Percentiles rank a stretch among this genome's conserved stretches.
Conservation (phyloP, 2,888 invertebrate species). For the Leucania comma region DNA sequence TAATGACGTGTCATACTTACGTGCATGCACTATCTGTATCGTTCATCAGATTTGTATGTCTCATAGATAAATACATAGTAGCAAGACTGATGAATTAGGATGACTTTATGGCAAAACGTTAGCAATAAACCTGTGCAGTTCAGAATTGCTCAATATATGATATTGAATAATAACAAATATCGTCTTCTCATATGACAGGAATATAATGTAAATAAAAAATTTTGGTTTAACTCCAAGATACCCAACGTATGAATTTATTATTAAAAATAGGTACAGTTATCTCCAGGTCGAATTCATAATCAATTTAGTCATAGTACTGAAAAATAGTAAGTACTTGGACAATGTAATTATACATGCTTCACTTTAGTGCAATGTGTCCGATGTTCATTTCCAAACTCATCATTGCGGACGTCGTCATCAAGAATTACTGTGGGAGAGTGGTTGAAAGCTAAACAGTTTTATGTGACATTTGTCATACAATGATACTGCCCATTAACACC, state of each 20-base stretch:
- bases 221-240: not conserved
- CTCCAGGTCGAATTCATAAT: not conserved
- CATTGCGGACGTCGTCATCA: conserved; percentile 25
- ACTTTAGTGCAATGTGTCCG: conserved; percentile 19
- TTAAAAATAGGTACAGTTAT: conserved; percentile 4
- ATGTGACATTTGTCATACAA: conserved; percentile 65
- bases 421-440: conserved; percentile 61
- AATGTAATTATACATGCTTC: not conserved
- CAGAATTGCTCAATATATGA: no score
- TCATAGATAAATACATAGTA: no score
- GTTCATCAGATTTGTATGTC: no score
- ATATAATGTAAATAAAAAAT: no score
- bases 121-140: no score
- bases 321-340: no score
- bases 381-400: conserved; percentile 32
- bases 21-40: no score
- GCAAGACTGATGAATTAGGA: no score
- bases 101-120: no score
- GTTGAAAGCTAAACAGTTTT: conserved; percentile 46
- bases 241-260: not conserved
- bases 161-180: no score
- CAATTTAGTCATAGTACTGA: conserved; percentile 4
- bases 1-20: not conserved
- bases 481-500: conserved; percentile 64
- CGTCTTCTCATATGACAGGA: no score